These are phyloP conservation scores for Trichopria drosophilae DNA, from an alignment of 2,888 invertebrate species.

Conservation along the genomic window DNA sequence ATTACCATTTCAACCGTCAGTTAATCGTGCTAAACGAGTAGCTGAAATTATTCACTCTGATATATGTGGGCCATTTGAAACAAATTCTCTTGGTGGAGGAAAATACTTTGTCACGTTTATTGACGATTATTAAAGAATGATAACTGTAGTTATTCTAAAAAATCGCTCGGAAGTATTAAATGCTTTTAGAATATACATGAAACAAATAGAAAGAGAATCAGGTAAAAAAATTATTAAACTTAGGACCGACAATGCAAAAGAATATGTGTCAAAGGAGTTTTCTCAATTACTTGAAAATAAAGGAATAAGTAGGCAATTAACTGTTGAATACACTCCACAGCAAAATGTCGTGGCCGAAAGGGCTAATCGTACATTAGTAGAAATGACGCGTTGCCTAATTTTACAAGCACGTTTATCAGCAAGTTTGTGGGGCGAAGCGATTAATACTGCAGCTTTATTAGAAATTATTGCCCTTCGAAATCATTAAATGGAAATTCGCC, in stretches of 20 bases:
- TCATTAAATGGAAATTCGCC: slow-evolving; percentile 23
- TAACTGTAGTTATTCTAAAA: neutral
- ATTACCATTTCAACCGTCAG: too few relatives aligned
- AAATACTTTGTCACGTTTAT: slow-evolving; percentile 13
- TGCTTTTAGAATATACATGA: slow-evolving; percentile 23
- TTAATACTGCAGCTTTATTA: slow-evolving; percentile 40
- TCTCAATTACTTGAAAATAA: slow-evolving; percentile 26
- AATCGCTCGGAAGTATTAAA: slow-evolving; percentile 2
- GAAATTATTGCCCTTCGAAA: slow-evolving; percentile 36
- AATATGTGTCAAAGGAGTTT: slow-evolving; percentile 25
- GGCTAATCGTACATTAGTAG: slow-evolving; percentile 42
- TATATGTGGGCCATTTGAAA: slow-evolving; percentile 10
- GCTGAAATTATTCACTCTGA: too few relatives aligned
- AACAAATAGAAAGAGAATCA: slow-evolving; percentile 25
- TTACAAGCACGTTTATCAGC: slow-evolving; percentile 32
- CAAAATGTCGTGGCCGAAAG: slow-evolving; percentile 46
- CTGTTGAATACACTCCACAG: slow-evolving; percentile 41
- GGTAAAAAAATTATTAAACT: slow-evolving; percentile 23
- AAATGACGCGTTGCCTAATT: slow-evolving; percentile 42
- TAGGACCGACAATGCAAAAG: slow-evolving; percentile 28
- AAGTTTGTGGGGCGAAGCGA: slow-evolving; percentile 45
- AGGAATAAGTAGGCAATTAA: slow-evolving; percentile 38
- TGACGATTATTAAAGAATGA: slow-evolving; percentile 7
- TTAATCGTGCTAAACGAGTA: too few relatives aligned
- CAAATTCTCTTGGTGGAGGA: too few relatives aligned